Base-by-base conservation (phyloP, 2,797 vertebrate species). In the Kryptopterus vitreolus region DNA sequence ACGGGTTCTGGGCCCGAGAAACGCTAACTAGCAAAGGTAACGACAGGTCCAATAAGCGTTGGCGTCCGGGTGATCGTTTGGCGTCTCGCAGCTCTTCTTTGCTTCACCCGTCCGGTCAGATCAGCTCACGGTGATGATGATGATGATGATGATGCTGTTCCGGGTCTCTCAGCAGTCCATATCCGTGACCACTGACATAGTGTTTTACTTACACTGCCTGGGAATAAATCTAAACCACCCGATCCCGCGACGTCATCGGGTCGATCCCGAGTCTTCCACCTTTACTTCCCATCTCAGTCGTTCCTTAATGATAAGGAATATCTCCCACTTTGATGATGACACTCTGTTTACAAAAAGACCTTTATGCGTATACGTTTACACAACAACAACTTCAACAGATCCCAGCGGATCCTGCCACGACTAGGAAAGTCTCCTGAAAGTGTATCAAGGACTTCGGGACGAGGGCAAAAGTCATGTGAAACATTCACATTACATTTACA, bases 21-120 rank as follows among this genome's bases (percentile, higher is more conserved):
- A 65, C 66, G 53, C 87, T 92, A 90, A 93, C 86, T 85, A 91
- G 90, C 86, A 89, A 10, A 87, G 85, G 87, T 90, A 91, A 90
- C 88, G 89, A 91, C 91, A 87, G 84, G 86, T 88, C 87, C 85
- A 85, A 89, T 91, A 86, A 88, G 86, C 85, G 69, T 68, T 58
- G 70, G 85, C 81, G 83, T 88, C 87, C 88, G 77, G 74, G 79
- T 86, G 82, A 92, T 91, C 86, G 80, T 82, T n/a, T 88, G 80
- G 87, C 85, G 33, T 84, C 82, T 86, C 85, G 18, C 75, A 72
- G 48, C 52, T 65, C 85, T 70, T 72, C 63, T 85, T 77, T 82
- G 78, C 86, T 63, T 84, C 52, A 9, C 73, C 77, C 10, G 57
- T 48, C 43, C 71, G 70, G 29, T 81, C 58, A 72, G 52, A 83